These are phyloP conservation scores for Caenorhabditis remanei DNA, from an alignment of 1,140 invertebrate genomes.

Conservation along the genomic window DNA sequence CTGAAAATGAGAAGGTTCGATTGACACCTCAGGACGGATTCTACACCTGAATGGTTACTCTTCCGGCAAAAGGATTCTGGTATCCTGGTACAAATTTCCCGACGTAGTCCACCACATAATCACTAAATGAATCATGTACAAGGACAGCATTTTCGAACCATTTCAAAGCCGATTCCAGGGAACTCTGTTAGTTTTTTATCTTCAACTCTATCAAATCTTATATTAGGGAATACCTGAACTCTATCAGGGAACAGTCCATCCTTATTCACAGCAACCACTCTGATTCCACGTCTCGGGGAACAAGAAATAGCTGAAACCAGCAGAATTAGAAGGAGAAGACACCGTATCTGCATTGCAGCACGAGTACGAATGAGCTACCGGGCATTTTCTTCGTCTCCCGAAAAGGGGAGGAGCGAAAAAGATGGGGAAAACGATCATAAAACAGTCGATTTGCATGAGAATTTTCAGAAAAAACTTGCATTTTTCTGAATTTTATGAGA, in stretches of 20 bases:
- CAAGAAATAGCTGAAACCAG: slow-evolving; percentile 5
- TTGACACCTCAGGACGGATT: not conserved
- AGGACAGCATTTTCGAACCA: not conserved
- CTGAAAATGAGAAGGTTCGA: not conserved
- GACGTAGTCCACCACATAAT: not conserved
- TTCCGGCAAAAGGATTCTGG: not conserved
- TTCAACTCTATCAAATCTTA: not conserved
- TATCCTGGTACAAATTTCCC: not conserved
- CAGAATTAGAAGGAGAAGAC: not conserved
- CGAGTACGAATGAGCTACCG: not conserved
- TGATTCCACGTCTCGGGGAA: not conserved
- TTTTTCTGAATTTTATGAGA: too few relatives aligned
- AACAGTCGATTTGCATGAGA: not conserved
- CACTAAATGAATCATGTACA: not conserved
- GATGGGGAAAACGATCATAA: not conserved
- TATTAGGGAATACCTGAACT: not conserved
- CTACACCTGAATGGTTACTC: not conserved
- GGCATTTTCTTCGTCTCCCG: not conserved
- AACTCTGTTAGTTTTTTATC: not conserved
- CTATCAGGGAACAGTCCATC: not conserved
- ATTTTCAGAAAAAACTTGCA: not conserved
- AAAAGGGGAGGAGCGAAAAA: not conserved
- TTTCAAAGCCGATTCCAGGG: not conserved
- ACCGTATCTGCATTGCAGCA: not conserved
- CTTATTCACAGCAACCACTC: not conserved